These are phyloP conservation scores for Bettongia penicillata DNA, from an alignment of 2,113 vertebrate genomes.

Conservation along the genomic window DNA sequence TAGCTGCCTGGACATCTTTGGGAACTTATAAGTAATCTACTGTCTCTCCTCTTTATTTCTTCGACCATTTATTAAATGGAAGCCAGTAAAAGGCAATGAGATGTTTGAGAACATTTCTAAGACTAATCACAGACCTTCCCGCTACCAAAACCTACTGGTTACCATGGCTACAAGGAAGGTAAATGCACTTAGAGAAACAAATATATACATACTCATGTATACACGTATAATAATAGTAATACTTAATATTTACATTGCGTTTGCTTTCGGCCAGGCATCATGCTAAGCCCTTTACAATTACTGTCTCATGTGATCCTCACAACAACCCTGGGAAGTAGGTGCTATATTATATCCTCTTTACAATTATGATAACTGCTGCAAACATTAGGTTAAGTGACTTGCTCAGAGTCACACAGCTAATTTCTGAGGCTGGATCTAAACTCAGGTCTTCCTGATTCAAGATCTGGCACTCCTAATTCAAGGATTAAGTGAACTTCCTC, in stretches of 20 bases:
- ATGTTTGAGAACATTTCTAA: background rate
- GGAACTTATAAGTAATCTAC: conserved; percentile 32
- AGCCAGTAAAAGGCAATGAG: conserved; percentile 9
- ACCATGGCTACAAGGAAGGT: background rate
- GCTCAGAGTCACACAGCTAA: background rate
- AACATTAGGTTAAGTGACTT: background rate
- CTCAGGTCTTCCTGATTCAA: background rate
- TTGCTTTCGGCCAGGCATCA: background rate
- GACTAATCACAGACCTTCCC: background rate
- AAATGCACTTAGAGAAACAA: background rate
- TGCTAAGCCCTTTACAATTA: background rate
- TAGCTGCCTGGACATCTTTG: background rate
- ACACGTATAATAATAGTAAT: background rate
- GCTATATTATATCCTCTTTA: background rate
- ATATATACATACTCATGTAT: background rate
- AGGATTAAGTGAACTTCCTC: background rate
- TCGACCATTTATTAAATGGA: background rate
- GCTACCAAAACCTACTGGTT: background rate
- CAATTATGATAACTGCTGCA: background rate
- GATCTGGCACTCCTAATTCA: background rate
- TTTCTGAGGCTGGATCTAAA: background rate
- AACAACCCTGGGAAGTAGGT: background rate
- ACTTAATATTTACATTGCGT: background rate
- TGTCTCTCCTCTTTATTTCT: conserved; percentile 2
- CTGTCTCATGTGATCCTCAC: background rate